Base-by-base conservation (phyloP, 30 jellyfish, hydroid and myxozoan genomes). In the Aurelia aurita region DNA sequence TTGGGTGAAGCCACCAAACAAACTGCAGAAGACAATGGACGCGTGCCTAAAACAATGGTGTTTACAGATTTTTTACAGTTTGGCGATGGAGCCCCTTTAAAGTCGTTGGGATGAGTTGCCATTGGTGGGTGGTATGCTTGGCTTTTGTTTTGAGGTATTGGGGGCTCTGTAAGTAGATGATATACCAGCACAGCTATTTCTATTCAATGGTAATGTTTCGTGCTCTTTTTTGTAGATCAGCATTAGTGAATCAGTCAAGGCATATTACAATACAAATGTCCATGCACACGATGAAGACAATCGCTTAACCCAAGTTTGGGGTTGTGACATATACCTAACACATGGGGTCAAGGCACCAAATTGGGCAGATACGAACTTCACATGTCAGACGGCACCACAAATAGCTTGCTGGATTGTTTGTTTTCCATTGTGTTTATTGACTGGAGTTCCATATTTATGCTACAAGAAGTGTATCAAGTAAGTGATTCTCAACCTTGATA, bases 331-430 rank as follows among this genome's bases (percentile, higher is more conserved):
- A 1, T 79, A 65, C 69, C 66, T 91, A 26, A 79, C 93, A 3
- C 96, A 91, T 84, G 98, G 98, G 25, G 96, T 91, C 79, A 80
- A 71, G n/a, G 95, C 85, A 25, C 98, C 98, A 12, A 81, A 74
- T 26, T 91, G 92, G 72, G 95, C 93, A 18, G 98, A 91, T 68
- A 86, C 79, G 3, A 75, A 66, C 59, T 75, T 91, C 63, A 72
- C 89, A 2, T 82, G 96, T 47, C 78, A 84, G 26, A 84, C 86
- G 8, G 59, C 93, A 7, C 90, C 96, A 1, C 84, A 62, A 58
- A 70, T 61, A 12, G 84, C 84, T 35, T 46, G 90, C 68, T 91
- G 98, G 98, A 63, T 91, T 14, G 82, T 91, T 34, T 91, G 98
- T 57, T 91, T 91, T 58, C 98, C 98, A 1, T 15, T 74, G 21